Base-by-base conservation (phyloP, 2,888 invertebrate genomes). In the Drosophila acutilabella region DNA sequence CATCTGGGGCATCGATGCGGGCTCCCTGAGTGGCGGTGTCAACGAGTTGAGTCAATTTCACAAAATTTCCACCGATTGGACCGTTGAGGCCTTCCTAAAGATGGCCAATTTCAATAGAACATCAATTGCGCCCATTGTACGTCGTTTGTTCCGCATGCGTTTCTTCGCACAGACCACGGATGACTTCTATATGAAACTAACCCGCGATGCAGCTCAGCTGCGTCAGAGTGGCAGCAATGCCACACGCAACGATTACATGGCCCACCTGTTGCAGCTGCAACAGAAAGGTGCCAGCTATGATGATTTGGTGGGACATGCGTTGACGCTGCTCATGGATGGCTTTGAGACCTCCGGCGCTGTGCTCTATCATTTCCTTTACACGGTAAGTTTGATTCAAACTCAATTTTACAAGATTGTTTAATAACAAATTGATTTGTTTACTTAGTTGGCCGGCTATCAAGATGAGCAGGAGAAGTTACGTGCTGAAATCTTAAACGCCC, bases 91-190 rank as follows among this genome's bases (percentile, higher is more conserved):
- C 6, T 75, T 89, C 8, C 38, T 16, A 13, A 66, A 66, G 6
- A 65, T 89, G 2, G 50, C 64, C 11, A 33, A 16, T 0, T 89
- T 87, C 44, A 78, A 75, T 26, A 57, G 62, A 5, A 64, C 82
- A 0, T 4, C 82, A 3, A 78, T 89, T 20, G 86, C 88, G 2
- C 70, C 85, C 2, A 54, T 74, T 5, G 2, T 88, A 11, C 71
- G 74, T 0, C 67, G 61, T 30, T 16, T 80, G 30, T 36, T 80
- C 4, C 48, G 67, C 2, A 56, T 89, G 72, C 83, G 87, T 0
- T 76, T 90, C 40, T 85, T 81, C 7, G 64, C 73, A 3, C 93
- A 91, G 0, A 95, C 94, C 4, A 97, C 98, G 89, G 97, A 90
- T 50, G 54, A 64, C 0, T 92, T 91, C 66, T 91, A 89, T 38